Base-by-base conservation (phyloP, 1,140 invertebrate genomes). In the Contarinia nasturtii region DNA sequence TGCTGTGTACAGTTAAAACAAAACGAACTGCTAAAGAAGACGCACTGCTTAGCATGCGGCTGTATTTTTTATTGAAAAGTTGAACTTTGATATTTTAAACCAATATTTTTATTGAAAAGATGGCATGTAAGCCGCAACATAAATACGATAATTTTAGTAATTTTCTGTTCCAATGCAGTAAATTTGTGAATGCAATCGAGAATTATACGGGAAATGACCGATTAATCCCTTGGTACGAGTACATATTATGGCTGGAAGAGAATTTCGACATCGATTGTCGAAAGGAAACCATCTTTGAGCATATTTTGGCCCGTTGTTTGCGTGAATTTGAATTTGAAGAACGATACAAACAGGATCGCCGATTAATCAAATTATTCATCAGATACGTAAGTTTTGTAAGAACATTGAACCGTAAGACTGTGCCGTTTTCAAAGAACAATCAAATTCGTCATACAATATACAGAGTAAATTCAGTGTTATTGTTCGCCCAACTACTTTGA, bases 231-330 rank as follows among this genome's bases (percentile, higher is more conserved):
- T 89, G 86, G 81, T 85, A 82, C 58, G 75, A 80, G 45, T 92
- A 91, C 58, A 86, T 90, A 42, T 73, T 76, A 19, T 93, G 88
- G 88, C 74, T 87, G 15, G 88, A 93, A 59, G 86, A 93, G 58
- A 85, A 79, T 54, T 90, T 76, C 67, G 10, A 5, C 27, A 27
- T 10, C 27, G 85, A 86, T 48, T 88, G 85, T 57, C 80, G 82
- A 67, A 73, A 38, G 4, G 27, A 27, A 10, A 27, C 27, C 4
- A 27, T 27, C 3, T 27, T 27, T 10, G 10, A 27, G 3, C 72
- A 72, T 53, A 64, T 87, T 44, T 65, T 92, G 20, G 77, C 84
- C 58, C 76, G 82, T 49, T 91, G 87, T 60, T 68, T 91, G 37
- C 66, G 70, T 17, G 66, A 71, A 54, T 91, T 89, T 69, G 86